Evolutionary conservation across 2,888 invertebrate genomes (phyloP), one percentile per base, ranked within the genome.

Genomic region (Morpho deidamia): DNA sequence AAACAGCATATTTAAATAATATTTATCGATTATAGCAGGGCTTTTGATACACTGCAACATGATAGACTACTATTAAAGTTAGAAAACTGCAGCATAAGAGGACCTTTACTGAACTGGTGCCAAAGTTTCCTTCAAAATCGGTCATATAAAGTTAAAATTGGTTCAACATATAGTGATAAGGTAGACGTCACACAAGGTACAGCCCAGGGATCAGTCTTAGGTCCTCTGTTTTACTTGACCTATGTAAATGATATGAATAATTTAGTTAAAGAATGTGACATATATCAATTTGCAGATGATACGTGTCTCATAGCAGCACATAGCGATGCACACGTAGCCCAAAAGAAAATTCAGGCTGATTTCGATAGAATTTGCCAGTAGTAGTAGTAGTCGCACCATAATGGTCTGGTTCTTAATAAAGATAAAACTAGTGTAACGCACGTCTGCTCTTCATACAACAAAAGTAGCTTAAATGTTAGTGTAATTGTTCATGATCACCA

Each of bases 101-200:
- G 60, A 1, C 33, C 35, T 2, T 8, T 60, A 5, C 44, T 53
- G 1, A 39, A 49, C 0, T 60, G 56, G 56, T 60, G 58, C 11
- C 14, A 44, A 11, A 11, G 33, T 8, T 44, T 11, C 11, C 5
- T 44, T n/a, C 7, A 14, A 7, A 7, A 8, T 8, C 10, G 44
- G 10, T 4, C 33, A 7, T 44, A 11, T 34, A 10, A 8, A 7
- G 44, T 44, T 7, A 4, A 44, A 23, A 12, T 42, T 7, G 42
- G 8, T 42, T 8, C 2, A 2, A 4, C 8, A 7, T 14, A 12
- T 11, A 42, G 42, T 11, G 23, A 42, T 3, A 12, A 42, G 9
- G 42, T 42, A 7, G 1, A 2, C 8, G 14, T 23, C 1, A 23
- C 14, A 42, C 14, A 42, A 42, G 42, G 42, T 5, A 42, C 42